Evolutionary conservation across 1,140 invertebrate genomes (phyloP).

Genomic region (Chironomus tepperi): DNA sequence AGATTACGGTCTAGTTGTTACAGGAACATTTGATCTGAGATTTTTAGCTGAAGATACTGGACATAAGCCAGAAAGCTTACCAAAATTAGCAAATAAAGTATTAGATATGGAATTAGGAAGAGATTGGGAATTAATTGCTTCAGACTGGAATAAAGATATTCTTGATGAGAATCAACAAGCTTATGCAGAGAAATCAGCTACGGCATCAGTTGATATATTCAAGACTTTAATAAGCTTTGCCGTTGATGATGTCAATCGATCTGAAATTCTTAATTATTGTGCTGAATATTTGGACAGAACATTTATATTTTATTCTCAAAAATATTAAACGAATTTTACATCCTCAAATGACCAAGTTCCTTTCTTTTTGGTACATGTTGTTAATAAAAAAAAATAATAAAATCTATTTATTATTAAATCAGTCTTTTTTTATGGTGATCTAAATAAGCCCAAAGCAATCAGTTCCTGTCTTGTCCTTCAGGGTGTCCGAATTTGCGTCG

Average conservation of each 20-base stretch:
- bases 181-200: background rate
- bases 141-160: background rate
- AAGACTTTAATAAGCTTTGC: background rate
- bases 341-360: too few relatives aligned
- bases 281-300: background rate
- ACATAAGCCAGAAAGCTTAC: background rate
- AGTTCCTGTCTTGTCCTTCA: too few relatives aligned
- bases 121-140: background rate
- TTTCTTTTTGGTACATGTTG: too few relatives aligned
- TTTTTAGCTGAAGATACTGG: background rate
- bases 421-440: too few relatives aligned
- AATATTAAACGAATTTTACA: background rate
- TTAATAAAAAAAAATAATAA: too few relatives aligned
- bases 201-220: background rate
- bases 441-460: too few relatives aligned
- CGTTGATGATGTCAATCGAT: background rate
- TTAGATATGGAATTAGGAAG: background rate
- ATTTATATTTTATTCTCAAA: conserved; percentile 9
- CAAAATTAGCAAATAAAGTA: background rate
- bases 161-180: background rate
- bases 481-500: too few relatives aligned
- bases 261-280: conserved; percentile 1
- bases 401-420: too few relatives aligned
- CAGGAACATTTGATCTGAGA: background rate
- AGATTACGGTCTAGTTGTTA: background rate